Base-by-base conservation (phyloP, 2,113 vertebrate genomes). In the Elephas maximus region DNA sequence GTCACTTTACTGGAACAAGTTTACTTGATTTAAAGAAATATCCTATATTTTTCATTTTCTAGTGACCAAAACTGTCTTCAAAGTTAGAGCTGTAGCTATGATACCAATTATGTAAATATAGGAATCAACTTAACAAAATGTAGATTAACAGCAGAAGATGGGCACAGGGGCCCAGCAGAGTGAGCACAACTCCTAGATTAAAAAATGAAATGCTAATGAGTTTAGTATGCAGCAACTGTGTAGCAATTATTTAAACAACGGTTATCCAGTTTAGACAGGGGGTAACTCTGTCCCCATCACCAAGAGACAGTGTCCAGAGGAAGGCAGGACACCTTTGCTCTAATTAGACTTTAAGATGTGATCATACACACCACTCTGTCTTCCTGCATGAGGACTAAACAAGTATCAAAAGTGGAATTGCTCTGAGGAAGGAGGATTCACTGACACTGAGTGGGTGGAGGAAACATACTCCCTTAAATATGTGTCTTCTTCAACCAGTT, bases 81-180 rank as follows among this genome's bases (percentile, higher is more conserved):
- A 57, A 41, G 20, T 73, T 48, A 30, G 81, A 80, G 30, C 7
- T 80, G 95, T 33, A 84, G 24, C 65, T 84, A 67, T 84, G 21
- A 91, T 79, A 5, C 12, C 63, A 85, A 74, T 84, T 60, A 74
- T 45, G 24, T 84, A 83, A 48, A 93, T 81, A 63, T 85, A 82
- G 44, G n/a, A 69, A 92, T 90, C 60, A 95, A 63, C 44, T 87
- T 91, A 82, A 24, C 21, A 88, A 94, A 93, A 73, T 93, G 48
- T 7, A 60, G 57, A 28, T 37, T 79, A 62, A 4, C 48, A 77
- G 41, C n/a, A 51, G 30, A 90, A 96, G 51, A 18, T 14, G 44
- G 23, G 10, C 41, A 24, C 26, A 14, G n/a, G 62, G 20, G 63
- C 76, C 79, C 84, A 88, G 24, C 79, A 78, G 89, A 41, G 62